A percentile compares a stretch with the other conserved stretches of the same genome.
phyloP scores from a whole-genome alignment of 2,888 invertebrate genomes.

The Pseudococcus viburni region DNA sequence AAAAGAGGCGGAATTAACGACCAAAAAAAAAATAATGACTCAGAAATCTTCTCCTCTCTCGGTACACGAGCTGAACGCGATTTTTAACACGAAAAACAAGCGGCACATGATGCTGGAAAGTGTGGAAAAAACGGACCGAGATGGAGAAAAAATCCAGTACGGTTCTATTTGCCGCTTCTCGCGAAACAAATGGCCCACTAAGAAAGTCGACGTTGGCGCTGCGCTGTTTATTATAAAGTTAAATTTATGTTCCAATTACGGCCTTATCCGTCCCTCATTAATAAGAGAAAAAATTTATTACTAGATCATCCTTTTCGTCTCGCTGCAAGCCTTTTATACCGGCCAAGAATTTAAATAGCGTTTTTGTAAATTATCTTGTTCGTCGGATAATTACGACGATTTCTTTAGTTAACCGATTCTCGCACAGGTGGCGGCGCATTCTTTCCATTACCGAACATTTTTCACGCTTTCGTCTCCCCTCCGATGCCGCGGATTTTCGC shows the following conservation, averaged over 20 bases:
- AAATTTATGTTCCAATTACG: conserved; percentile 66
- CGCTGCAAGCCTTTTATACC: conserved; percentile 15
- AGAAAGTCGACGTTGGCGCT: conserved; percentile 52
- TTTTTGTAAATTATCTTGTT: conserved; percentile 55
- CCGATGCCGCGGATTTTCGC: background rate
- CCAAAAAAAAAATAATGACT: conserved; percentile 46
- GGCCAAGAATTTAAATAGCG: conserved; percentile 42
- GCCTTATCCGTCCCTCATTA: conserved; percentile 65
- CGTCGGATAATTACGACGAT: conserved; percentile 39
- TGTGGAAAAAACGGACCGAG: background rate
- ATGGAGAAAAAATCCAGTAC: conserved; percentile 1
- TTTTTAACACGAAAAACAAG: conserved; percentile 28
- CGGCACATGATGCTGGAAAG: background rate
- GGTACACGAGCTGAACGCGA: background rate
- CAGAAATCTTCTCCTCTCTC: background rate
- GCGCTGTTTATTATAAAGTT: conserved; percentile 64
- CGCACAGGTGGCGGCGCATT: background rate
- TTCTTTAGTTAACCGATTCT: conserved; percentile 22
- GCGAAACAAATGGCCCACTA: conserved; percentile 57
- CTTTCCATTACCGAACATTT: background rate
- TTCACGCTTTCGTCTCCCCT: background rate
- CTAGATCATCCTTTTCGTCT: conserved; percentile 64
- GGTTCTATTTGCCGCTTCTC: conserved; percentile 24
- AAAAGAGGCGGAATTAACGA: conserved; percentile 51
- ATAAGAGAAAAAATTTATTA: conserved; percentile 66